Percentiles rank a stretch among this genome's conserved stretches.
Evolutionary conservation across 1,140 invertebrate species (phyloP).

Genomic region (Halyomorpha halys): DNA sequence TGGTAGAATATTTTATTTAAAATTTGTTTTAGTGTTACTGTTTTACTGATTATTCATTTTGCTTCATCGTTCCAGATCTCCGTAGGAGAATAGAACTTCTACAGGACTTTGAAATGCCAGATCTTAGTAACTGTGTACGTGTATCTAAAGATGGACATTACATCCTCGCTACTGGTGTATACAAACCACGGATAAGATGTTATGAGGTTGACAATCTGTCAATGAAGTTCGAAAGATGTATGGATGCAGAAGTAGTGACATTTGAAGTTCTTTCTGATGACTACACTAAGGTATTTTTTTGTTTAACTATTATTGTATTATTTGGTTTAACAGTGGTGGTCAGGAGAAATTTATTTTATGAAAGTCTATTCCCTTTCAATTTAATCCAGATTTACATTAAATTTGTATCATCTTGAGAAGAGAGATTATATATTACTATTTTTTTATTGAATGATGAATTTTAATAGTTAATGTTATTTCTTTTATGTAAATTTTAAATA

Average conservation of each 20-base stretch:
- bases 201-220: conserved; percentile 93
- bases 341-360: no score
- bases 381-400: no score
- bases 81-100: conserved; percentile 87
- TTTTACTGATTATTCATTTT: conserved; percentile 11
- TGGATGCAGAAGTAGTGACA: conserved; percentile 88
- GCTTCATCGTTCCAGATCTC: conserved; percentile 48
- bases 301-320: background rate
- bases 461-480: no score
- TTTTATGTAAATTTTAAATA: no score
- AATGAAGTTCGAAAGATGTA: conserved; percentile 95
- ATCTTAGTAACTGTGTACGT: conserved; percentile 71
- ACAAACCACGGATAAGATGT: conserved; percentile 92
- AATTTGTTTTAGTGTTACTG: background rate
- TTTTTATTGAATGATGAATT: no score
- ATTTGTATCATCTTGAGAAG: no score
- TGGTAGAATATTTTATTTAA: no score
- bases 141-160: conserved; percentile 88
- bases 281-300: conserved; percentile 64
- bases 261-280: conserved; percentile 83
- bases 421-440: no score
- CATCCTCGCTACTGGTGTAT: conserved; percentile 86
- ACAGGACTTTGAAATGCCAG: conserved; percentile 99
- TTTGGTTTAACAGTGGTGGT: background rate
- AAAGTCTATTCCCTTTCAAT: no score